Conservation (phyloP, 2,113 vertebrate species). For the Melanocharis versteri region DNA sequence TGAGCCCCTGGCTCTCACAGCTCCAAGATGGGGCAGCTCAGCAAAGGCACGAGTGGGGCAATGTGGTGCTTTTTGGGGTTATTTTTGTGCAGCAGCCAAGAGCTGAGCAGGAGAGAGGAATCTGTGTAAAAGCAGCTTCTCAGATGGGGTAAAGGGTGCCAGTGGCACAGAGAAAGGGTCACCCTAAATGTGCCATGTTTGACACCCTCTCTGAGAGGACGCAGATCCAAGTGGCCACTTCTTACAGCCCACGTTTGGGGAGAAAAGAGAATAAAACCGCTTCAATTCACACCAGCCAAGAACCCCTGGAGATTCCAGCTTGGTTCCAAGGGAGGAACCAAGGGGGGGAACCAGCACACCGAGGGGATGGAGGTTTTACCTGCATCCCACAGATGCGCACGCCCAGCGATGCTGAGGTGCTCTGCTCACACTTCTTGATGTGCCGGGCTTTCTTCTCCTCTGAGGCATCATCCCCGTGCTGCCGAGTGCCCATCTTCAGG, state of each 20-base stretch:
- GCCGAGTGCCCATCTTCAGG: conserved; percentile 81
- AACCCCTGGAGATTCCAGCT: not conserved
- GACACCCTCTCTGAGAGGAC: not conserved
- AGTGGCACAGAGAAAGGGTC: not conserved
- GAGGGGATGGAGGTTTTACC: not conserved
- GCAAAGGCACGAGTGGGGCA: not conserved
- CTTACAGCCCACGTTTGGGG: accelerated
- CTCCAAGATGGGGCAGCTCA: not conserved
- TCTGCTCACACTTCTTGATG: conserved; percentile 75
- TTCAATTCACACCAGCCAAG: not conserved
- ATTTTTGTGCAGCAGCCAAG: not conserved
- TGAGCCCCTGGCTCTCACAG: not conserved
- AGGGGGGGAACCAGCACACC: accelerated
- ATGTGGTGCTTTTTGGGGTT: not conserved
- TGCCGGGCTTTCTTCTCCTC: conserved; percentile 80
- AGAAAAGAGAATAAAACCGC: accelerated
- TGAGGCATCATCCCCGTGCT: conserved; percentile 74
- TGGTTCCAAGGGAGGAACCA: not conserved
- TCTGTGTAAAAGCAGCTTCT: not conserved
- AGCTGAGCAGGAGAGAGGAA: not conserved
- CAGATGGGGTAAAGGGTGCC: not conserved
- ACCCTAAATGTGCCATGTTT: not conserved
- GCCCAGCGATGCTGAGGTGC: conserved; percentile 74
- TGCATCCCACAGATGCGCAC: conserved; percentile 79
- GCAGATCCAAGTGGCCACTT: accelerated